Percentiles rank a stretch among this genome's conserved stretches.
These are phyloP conservation scores for Cephus pulcher DNA, from an alignment of 2,888 invertebrate genomes.

Conservation along the genomic window DNA sequence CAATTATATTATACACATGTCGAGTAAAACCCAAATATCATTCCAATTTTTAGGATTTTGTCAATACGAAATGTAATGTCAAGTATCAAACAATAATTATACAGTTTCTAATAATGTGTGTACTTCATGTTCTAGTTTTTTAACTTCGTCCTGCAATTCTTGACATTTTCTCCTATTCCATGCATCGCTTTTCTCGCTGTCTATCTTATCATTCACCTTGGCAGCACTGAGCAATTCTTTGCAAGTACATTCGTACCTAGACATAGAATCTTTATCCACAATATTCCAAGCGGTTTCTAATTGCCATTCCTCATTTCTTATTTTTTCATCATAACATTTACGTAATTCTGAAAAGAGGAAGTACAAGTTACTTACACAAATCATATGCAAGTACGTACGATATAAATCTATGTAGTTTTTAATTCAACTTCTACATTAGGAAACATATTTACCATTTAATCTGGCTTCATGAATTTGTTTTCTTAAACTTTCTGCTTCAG, in stretches of 20 bases:
- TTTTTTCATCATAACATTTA: constrained; percentile 46
- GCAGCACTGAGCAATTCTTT: not conserved
- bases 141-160: constrained; percentile 46
- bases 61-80: not conserved
- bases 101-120: constrained; percentile 32
- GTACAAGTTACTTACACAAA: not conserved
- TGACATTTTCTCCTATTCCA: constrained; percentile 23
- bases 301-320: constrained; percentile 21
- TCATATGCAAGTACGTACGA: not conserved
- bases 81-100: not conserved
- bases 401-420: not conserved
- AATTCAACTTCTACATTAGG: not conserved
- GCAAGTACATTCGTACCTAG: not conserved
- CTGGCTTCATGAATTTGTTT: constrained; percentile 46
- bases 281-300: constrained; percentile 15
- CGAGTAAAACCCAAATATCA: not conserved
- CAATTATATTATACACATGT: not conserved
- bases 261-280: not conserved
- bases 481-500: constrained; percentile 46
- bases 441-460: constrained; percentile 43
- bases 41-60: not conserved
- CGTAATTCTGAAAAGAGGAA: constrained; percentile 43
- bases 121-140: constrained; percentile 52
- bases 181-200: not conserved
- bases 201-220: not conserved